A percentile compares a stretch with the other conserved stretches of the same genome.
Evolutionary conservation across 2,888 invertebrate genomes (phyloP).

Genomic region (Athalia cordata): DNA sequence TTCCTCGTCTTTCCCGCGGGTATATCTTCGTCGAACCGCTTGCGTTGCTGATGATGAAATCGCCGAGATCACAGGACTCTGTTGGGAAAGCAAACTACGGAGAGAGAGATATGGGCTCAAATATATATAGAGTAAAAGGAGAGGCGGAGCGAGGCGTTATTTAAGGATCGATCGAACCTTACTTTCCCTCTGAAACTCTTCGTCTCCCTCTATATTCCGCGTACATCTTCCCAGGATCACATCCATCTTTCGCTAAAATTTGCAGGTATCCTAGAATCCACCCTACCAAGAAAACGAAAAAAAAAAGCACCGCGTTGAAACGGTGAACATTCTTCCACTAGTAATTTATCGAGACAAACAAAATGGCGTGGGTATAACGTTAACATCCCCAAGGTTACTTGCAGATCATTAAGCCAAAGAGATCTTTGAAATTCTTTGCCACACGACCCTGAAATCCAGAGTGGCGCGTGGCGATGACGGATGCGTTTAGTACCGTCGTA

Average conservation of each 20-base stretch:
- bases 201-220: background rate
- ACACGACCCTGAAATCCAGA: constrained; percentile 13
- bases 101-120: background rate
- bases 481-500: constrained; percentile 58
- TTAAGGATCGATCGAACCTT: constrained; percentile 27
- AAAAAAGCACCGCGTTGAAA: too few species aligned
- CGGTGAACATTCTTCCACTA: background rate
- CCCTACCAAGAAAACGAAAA: background rate
- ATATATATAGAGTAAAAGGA: background rate
- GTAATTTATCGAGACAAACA: background rate
- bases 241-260: constrained; percentile 11
- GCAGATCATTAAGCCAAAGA: background rate
- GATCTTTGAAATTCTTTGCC: background rate
- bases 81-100: constrained; percentile 33
- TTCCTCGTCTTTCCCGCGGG: constrained; percentile 21
- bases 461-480: constrained; percentile 67
- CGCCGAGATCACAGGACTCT: constrained; percentile 64
- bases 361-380: constrained; percentile 6
- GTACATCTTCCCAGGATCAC: background rate
- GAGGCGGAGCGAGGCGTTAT: background rate
- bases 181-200: constrained; percentile 14
- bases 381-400: background rate
- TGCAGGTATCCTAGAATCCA: background rate
- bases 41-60: constrained; percentile 66
- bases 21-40: constrained; percentile 48